Evolutionary conservation across 2,113 vertebrate genomes (phyloP).

Genomic region (Pagrus major): DNA sequence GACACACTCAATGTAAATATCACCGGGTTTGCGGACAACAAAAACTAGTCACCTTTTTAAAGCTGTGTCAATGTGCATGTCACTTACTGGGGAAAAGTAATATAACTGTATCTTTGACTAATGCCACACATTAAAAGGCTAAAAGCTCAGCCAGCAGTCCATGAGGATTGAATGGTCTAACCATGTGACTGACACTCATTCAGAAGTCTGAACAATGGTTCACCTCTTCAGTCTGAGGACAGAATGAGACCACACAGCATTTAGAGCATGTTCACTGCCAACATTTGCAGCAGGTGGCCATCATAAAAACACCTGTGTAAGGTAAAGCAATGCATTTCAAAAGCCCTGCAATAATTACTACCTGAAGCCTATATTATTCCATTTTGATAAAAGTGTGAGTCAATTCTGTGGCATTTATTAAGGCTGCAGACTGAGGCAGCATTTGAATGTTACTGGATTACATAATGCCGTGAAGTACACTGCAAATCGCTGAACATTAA

Average conservation of each 20-base stretch:
- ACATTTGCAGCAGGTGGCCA: background rate
- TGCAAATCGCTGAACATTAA: constrained; percentile 34
- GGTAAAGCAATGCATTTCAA: background rate
- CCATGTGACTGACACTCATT: constrained; percentile 58
- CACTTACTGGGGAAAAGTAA: background rate
- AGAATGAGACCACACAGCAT: constrained; percentile 16
- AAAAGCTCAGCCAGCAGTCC: constrained; percentile 12
- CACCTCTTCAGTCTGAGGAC: constrained; percentile 48
- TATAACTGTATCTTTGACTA: background rate
- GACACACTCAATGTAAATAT: background rate
- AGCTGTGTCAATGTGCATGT: background rate
- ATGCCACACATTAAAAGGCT: background rate
- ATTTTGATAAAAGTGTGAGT: background rate
- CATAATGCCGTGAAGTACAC: constrained; percentile 15
- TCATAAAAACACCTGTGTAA: background rate
- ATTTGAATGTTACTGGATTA: constrained; percentile 24
- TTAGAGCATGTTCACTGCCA: background rate
- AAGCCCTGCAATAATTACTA: background rate
- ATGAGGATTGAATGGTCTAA: constrained; percentile 14
- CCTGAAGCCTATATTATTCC: background rate
- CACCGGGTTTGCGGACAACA: background rate
- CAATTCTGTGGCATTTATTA: background rate
- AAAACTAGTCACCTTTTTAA: background rate
- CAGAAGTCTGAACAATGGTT: constrained; percentile 47
- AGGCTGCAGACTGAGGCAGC: constrained; percentile 17